Conservation (phyloP, 2,113 vertebrate species). For the Rissa tridactyla region DNA sequence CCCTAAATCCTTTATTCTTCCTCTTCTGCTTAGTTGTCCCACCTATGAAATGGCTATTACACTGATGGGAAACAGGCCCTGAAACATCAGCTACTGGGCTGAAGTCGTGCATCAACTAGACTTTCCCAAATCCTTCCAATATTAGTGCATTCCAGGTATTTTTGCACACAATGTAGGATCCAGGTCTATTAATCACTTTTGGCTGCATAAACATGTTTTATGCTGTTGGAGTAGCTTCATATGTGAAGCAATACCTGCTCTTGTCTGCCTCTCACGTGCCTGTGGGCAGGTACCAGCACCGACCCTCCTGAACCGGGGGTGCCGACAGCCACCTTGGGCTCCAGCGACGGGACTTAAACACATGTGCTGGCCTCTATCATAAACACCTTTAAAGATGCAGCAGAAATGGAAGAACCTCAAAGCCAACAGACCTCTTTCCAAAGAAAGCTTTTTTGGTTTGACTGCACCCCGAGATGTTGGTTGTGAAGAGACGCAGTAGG, state of each 20-base stretch:
- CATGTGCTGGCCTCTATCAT: rapidly evolving
- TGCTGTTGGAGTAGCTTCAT: neutral
- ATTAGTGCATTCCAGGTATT: neutral
- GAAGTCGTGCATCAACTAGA: neutral
- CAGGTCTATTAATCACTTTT: neutral
- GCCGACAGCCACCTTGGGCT: neutral
- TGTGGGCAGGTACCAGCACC: neutral
- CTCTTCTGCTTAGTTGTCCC: neutral
- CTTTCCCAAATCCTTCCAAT: neutral
- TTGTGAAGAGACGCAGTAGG: neutral
- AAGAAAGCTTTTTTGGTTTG: neutral
- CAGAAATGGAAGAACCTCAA: neutral
- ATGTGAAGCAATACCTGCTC: neutral
- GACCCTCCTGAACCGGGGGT: neutral
- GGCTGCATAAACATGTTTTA: neutral
- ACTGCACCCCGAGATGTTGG: neutral
- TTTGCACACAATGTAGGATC: neutral
- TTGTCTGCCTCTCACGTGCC: neutral
- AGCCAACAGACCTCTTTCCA: neutral
- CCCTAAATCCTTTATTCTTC: neutral
- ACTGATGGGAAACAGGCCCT: neutral
- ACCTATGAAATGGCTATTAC: neutral
- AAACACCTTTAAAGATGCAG: neutral
- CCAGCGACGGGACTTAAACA: rapidly evolving
- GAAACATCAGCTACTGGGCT: neutral